Evolutionary conservation across 2,888 invertebrate genomes (phyloP).

Genomic region (Willowsia nigromaculata): DNA sequence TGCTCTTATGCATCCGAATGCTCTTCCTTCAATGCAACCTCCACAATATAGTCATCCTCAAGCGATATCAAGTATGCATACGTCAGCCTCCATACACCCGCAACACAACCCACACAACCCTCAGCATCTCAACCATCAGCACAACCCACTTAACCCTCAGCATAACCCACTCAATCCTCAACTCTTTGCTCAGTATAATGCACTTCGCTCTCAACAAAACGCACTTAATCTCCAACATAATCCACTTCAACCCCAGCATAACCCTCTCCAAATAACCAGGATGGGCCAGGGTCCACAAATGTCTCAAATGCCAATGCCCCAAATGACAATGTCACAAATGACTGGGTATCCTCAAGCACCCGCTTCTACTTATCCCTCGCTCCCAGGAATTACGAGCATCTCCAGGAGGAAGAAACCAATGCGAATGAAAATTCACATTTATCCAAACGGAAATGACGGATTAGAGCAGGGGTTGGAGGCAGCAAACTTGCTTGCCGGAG

Average conservation of each 20-base stretch:
- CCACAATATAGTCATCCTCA: background rate
- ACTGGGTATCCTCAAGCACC: background rate
- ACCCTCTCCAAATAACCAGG: background rate
- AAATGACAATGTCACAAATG: no score
- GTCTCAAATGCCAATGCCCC: no score
- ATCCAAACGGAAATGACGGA: conserved; percentile 76
- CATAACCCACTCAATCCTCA: no score
- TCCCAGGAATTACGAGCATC: background rate
- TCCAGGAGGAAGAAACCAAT: conserved; percentile 74
- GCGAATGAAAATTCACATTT: conserved; percentile 79
- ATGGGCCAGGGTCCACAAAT: conserved; percentile 28
- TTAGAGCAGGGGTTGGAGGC: conserved; percentile 60
- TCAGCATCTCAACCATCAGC: no score
- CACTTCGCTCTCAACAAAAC: no score
- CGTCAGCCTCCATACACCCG: conserved; percentile 11
- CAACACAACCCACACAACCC: conserved; percentile 39
- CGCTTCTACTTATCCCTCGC: background rate
- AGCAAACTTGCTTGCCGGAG: conserved; percentile 58
- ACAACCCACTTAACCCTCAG: no score
- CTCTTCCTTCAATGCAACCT: background rate
- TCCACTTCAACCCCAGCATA: conserved; percentile 44
- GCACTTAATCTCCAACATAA: no score
- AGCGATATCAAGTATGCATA: background rate
- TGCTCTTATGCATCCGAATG: conserved; percentile 48
- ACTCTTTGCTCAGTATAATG: no score